Conservation (phyloP, 2,113 vertebrate species). For the Spheniscus mendiculus region DNA sequence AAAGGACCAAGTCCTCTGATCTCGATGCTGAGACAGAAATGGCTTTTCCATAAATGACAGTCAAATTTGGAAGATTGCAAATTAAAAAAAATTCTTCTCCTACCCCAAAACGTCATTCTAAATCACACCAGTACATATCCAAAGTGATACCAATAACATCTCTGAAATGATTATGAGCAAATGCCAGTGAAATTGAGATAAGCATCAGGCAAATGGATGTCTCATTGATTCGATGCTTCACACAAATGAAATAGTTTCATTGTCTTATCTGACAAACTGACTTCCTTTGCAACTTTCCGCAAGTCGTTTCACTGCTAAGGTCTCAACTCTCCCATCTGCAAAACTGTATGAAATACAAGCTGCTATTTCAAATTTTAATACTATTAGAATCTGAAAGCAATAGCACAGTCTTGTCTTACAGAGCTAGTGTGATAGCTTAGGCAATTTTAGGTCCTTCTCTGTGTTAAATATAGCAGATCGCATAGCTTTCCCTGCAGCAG, state of each 20-base stretch:
- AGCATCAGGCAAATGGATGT: background rate
- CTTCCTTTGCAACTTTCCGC: background rate
- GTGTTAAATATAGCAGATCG: background rate
- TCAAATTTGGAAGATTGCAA: background rate
- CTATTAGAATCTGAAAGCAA: background rate
- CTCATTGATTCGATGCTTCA: background rate
- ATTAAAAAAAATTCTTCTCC: background rate
- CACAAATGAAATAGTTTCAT: background rate
- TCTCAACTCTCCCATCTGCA: background rate
- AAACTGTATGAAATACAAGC: background rate
- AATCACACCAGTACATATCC: background rate
- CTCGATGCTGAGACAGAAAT: background rate
- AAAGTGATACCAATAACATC: background rate
- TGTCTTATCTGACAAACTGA: background rate
- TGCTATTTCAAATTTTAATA: background rate
- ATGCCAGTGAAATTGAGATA: background rate
- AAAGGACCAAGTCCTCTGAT: background rate
- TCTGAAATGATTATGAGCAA: background rate
- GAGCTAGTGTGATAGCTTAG: background rate
- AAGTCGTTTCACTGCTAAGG: background rate
- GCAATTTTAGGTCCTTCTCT: background rate
- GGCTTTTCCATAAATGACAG: background rate
- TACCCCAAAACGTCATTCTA: background rate
- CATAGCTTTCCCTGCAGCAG: background rate
- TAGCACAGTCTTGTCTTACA: background rate